Evolutionary conservation across 2,113 vertebrate species (phyloP).

Genomic region (Meriones unguiculatus): DNA sequence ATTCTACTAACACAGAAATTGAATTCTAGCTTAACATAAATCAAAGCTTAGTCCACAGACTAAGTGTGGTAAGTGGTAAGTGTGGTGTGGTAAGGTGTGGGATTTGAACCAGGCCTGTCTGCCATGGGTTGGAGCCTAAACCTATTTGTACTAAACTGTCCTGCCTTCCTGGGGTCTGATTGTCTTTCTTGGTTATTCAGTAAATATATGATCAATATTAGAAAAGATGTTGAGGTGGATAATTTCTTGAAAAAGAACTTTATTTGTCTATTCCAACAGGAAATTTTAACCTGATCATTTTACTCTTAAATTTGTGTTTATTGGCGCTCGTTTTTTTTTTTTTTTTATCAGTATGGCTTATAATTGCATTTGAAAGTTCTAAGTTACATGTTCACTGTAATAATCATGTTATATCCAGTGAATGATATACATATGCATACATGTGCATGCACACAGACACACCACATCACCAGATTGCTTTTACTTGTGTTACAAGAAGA

Average conservation of each 20-base stretch:
- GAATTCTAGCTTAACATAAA: neutral
- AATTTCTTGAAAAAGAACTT: neutral
- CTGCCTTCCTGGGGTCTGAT: neutral
- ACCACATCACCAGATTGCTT: neutral
- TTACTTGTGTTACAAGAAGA: neutral
- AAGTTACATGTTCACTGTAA: fast-evolving
- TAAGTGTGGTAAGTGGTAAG: no score
- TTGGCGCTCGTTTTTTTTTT: neutral
- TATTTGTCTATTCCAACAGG: neutral
- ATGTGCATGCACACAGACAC: no score
- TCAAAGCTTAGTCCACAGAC: neutral
- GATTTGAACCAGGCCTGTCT: neutral
- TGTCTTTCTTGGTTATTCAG: neutral
- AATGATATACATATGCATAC: neutral
- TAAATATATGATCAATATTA: neutral
- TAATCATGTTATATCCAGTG: neutral
- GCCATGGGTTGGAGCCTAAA: neutral
- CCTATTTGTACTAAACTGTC: fast-evolving
- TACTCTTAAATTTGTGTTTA: neutral
- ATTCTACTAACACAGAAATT: neutral
- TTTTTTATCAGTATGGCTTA: neutral
- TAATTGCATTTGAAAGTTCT: neutral
- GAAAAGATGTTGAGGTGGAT: neutral
- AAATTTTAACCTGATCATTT: neutral
- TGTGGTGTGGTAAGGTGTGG: fast-evolving